Percentiles rank a stretch among this genome's conserved stretches.
Conservation (phyloP, 1,140 invertebrate genomes). For the Pararge aegeria region DNA sequence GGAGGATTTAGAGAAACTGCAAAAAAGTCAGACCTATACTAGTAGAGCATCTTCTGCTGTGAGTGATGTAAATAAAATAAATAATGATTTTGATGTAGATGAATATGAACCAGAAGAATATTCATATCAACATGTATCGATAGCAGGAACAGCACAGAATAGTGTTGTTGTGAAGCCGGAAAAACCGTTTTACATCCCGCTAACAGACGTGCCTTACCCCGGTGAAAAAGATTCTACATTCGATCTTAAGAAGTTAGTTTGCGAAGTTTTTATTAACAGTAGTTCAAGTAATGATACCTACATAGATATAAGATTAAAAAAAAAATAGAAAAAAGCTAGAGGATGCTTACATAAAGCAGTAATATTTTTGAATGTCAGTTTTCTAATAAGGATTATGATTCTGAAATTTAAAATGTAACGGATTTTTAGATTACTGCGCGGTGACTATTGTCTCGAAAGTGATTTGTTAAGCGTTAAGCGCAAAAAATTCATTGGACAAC, state of each 20-base stretch:
- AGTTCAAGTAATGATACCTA: background rate
- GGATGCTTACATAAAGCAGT: too few species aligned
- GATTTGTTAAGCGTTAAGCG: conserved; percentile 38
- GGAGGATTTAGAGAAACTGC: conserved; percentile 50
- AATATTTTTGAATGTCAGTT: too few species aligned
- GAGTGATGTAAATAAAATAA: conserved; percentile 30
- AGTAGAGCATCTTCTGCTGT: conserved; percentile 20
- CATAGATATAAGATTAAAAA: too few species aligned
- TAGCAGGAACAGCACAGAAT: conserved; percentile 17
- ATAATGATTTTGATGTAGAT: conserved; percentile 59
- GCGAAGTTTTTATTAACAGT: background rate
- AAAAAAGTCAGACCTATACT: conserved; percentile 30
- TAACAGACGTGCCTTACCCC: conserved; percentile 61
- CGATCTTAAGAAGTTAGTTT: conserved; percentile 60
- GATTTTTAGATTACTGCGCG: conserved; percentile 54
- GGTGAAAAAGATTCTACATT: conserved; percentile 59
- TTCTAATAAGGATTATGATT: too few species aligned
- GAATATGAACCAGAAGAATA: conserved; percentile 49
- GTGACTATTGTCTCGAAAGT: conserved; percentile 58
- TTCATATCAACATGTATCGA: conserved; percentile 36
- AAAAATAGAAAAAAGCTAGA: too few species aligned
- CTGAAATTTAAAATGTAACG: too few species aligned
- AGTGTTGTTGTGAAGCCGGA: conserved; percentile 43
- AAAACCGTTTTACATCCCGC: conserved; percentile 49
- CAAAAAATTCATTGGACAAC: conserved; percentile 17